Base-by-base conservation (phyloP, 2,888 invertebrate genomes). In the Brenthis hecate region DNA sequence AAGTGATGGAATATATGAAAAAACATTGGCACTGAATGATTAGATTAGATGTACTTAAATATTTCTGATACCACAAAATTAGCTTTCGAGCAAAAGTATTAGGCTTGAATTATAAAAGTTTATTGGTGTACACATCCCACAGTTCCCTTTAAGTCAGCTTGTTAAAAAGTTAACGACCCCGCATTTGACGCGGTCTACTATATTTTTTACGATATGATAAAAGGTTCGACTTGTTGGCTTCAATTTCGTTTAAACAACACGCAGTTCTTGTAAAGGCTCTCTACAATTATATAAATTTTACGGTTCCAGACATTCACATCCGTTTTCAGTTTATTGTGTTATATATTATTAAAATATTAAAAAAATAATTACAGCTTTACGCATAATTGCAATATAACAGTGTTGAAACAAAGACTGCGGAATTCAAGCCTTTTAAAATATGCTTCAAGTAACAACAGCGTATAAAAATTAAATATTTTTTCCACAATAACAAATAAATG, bases 161-260 rank as follows among this genome's bases (percentile, higher is more conserved):
- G 74, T 76, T 75, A 74, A 73, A 74, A 77, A 75, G 73, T 75
- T 77, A 77, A 78, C 75, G 76, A 74, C 69, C 75, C 61, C 62
- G 62, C 73, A 72, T 76, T 76, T 75, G 73, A 70, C 71, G 73
- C 66, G 65, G 73, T 72, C 74, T 73, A 70, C 76, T 75, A 77
- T 73, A 73, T 74, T 76, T 72, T 82, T 81, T 78, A 79, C 75
- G 77, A 78, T 75, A 74, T 76, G 69, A 74, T 75, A 73, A 80
- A 77, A 81, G 77, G 75, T 77, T 72, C 71, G 69, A 73, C 70
- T 70, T 74, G 74, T 74, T 76, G 77, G 74, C 77, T 77, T 65
- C 73, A 75, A 77, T 78, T 76, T 74, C 74, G 72, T 76, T 63
- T 63, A 63, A 63, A 55, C 47, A 63, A 55, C 19, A 54, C 63